Evolutionary conservation across 2,888 invertebrate genomes (phyloP).

Genomic region (Cephus sareptanus): DNA sequence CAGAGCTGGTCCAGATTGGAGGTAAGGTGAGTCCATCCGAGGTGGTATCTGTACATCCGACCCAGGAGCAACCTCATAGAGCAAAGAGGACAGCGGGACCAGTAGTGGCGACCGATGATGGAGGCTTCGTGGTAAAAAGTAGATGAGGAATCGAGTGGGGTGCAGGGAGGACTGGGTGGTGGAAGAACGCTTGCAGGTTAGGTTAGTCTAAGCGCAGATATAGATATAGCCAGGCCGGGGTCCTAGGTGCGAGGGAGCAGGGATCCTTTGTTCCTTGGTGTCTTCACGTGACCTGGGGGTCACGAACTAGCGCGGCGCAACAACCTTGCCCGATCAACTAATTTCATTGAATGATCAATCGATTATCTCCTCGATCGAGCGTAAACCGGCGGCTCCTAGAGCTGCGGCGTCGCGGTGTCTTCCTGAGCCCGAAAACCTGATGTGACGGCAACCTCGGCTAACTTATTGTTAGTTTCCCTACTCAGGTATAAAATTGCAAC

Average conservation of each 20-base stretch:
- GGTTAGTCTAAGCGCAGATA: neutral
- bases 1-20: neutral
- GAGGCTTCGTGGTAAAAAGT: neutral
- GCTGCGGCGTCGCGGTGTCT: slow-evolving; percentile 1
- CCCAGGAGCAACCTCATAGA: neutral
- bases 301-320: slow-evolving; percentile 1
- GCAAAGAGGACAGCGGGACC: neutral
- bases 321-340: slow-evolving; percentile 32
- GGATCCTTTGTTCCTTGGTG: slow-evolving; percentile 1
- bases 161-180: neutral
- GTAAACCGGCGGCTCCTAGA: slow-evolving; percentile 35
- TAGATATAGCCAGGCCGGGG: neutral
- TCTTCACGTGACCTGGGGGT: neutral
- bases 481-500: slow-evolving; percentile 10
- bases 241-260: neutral
- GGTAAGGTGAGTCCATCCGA: neutral
- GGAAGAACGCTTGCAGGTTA: neutral
- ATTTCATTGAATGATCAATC: slow-evolving; percentile 54
- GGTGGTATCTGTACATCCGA: too few relatives aligned
- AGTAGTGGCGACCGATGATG: neutral
- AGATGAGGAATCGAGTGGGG: neutral
- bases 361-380: slow-evolving; percentile 59
- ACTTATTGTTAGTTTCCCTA: neutral
- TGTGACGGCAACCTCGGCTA: neutral
- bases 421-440: neutral